Base-by-base conservation (phyloP, 1,140 invertebrate genomes). In the Phocides pigmalion region DNA sequence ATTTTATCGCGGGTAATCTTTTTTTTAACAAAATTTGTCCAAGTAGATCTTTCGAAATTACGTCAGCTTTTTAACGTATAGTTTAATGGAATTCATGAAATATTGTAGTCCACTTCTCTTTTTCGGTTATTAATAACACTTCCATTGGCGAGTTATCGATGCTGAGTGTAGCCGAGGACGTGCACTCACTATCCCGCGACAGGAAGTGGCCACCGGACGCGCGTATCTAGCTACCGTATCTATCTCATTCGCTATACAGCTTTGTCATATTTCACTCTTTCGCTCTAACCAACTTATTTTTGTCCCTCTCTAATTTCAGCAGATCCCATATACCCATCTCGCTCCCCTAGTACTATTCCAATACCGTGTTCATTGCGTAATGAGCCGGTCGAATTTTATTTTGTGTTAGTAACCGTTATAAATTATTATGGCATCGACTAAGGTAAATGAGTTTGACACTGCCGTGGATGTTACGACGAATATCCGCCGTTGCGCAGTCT, bases 161-260 rank as follows among this genome's bases (percentile, higher is more conserved):
- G 41, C 25, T 17, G 46, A 25, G 9, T 66, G 53, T 59, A 62
- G 62, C 61, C 32, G 50, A 56, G 69, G 62, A 70, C 66, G 70
- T 59, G 37, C 70, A 70, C 64, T 41, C 72, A 65, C 74, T 67
- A 72, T 59, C 64, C 70, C 67, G 54, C 71, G 72, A 74, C 88
- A 87, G 88, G 88, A 90, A 90, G 84, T 74, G 72, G 70, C 76
- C 61, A 78, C 84, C 88, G 88, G 87, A 90, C 82, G 87, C 80
- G 78, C 76, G 75, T 90, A 90, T 90, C 88, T 89, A 84, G 82
- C 88, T 82, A 83, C 84, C 72, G 71, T 75, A 82, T 80, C 85
- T 86, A 82, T 89, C 86, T 82, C 84, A 73, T 81, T 87, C 82
- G 76, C 74, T 79, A 81, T 83, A 74, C 72, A 77, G 76, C 78